A percentile compares a stretch with the other conserved stretches of the same genome.
These are phyloP conservation scores for Menidia beryllina DNA, from an alignment of 2,113 vertebrate species.

Conservation along the genomic window DNA sequence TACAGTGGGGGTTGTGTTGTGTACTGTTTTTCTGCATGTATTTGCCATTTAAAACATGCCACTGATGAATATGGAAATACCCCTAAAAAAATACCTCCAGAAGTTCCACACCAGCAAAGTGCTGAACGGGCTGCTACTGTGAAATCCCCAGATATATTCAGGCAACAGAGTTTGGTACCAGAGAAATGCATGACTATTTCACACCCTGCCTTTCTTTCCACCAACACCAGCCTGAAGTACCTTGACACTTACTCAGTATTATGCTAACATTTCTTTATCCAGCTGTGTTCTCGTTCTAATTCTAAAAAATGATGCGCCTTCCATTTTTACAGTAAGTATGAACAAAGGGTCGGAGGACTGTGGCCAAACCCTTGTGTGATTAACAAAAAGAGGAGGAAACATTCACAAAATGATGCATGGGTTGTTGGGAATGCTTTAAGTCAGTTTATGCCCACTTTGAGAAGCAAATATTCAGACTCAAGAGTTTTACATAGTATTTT, in stretches of 20 bases:
- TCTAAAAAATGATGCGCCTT: not conserved
- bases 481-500: constrained; percentile 15
- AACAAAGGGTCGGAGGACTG: not conserved
- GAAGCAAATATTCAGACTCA: not conserved
- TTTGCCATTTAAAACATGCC: too few species aligned
- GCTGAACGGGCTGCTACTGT: not conserved
- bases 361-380: not conserved
- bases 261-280: not conserved
- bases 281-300: not conserved
- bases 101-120: not conserved
- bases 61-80: not conserved
- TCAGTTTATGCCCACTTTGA: not conserved
- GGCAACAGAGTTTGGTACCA: not conserved
- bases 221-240: not conserved
- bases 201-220: not conserved
- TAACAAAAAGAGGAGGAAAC: not conserved
- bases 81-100: too few species aligned
- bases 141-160: not conserved
- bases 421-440: not conserved
- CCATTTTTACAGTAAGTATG: not conserved
- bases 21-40: too few species aligned
- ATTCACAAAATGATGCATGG: not conserved
- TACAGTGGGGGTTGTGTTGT: too few species aligned
- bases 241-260: not conserved
- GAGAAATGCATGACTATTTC: not conserved